Evolutionary conservation across 2,888 invertebrate genomes (phyloP), one percentile per base, ranked within the genome.

Genomic region (Netelia inedita): DNA sequence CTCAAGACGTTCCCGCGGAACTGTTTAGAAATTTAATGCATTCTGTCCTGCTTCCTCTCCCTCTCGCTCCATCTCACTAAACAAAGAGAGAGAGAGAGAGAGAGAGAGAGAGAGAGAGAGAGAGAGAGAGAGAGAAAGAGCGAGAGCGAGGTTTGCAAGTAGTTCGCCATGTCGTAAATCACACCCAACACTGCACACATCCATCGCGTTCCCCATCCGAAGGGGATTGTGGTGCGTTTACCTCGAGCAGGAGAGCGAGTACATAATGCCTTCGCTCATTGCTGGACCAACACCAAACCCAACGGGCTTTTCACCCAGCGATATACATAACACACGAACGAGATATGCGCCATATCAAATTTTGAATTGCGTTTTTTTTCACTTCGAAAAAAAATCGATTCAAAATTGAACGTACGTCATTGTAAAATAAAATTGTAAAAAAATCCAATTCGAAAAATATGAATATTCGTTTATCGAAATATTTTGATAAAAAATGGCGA

Each of bases 131-230:
- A 63, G n/a, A 35, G 35, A 63, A 35, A 8, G 23, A 35, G 9
- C n/a, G n/a, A n/a, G n/a, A n/a, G n/a, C n/a, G 63, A 65, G 86
- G 86, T 87, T 87, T 86, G 84, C 82, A 87, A 88, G 89, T 89
- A 88, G 89, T 88, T 89, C 86, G 89, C 87, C 87, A 88, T 89
- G 87, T 89, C 89, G 89, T 90, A 90, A 91, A 91, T 91, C 90
- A 89, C 83, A 87, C 74, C 83, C 80, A 73, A 79, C 80, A 76
- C 85, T 83, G 78, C 75, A 76, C 68, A 63, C 75, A 72, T 75
- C 75, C 83, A 74, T 83, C 68, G 80, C 71, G 50, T 71, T 82
- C 71, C 19, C 11, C 2, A 35, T 65, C 41, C 63, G n/a, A 35
- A 35, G 23, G 35, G 41, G 41, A 35, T 23, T 35, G 63, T 63